Base-by-base conservation (phyloP, 64 coral and sea anemone genomes). In the Stichodactyla helianthus region DNA sequence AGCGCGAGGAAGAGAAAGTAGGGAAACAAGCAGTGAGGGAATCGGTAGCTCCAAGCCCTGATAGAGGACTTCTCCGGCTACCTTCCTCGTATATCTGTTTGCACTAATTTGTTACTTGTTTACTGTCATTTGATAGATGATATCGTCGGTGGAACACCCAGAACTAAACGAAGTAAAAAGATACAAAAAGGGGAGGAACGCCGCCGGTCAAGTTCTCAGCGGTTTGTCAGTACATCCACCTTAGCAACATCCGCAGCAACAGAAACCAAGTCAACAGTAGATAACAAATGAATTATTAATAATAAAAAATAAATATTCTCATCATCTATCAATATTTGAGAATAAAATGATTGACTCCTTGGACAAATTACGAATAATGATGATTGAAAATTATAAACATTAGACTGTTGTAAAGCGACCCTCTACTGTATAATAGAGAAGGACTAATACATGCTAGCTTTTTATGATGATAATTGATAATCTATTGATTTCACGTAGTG, bases 121-220 rank as follows among this genome's bases (percentile, higher is more conserved):
- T 58, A 58, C 8, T 58, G 71, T 87, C 10, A 9, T 83, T 74
- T 59, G 18, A 2, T 63, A 92, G 90, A 92, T 87, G 85, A 92
- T 78, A 87, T 92, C 12, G 90, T 92, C 13, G 90, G 90, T 62
- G 54, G 84, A 53, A 58, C 90, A 52, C 52, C 86, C 53, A 56
- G 85, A 87, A 87, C 77, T 44, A 51, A 92, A 31, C 77, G 84
- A 86, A 65, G 85, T 70, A 62, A 77, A 83, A 52, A 79, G 84
- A 77, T 78, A 19, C 16, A 56, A 62, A 76, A 27, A 19, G 78
- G 18, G 15, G 90, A 87, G 8, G 77, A 83, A 18, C 74, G 83
- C 62, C 84, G 89, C 67, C 80, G 89, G 15, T 87, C 84, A 54
- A 91, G 90, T 59, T 79, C 90, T 58, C 89, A 90, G 83, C 85